Evolutionary conservation across 2,797 vertebrate species (phyloP).

Genomic region (Jordanella pulchra): DNA sequence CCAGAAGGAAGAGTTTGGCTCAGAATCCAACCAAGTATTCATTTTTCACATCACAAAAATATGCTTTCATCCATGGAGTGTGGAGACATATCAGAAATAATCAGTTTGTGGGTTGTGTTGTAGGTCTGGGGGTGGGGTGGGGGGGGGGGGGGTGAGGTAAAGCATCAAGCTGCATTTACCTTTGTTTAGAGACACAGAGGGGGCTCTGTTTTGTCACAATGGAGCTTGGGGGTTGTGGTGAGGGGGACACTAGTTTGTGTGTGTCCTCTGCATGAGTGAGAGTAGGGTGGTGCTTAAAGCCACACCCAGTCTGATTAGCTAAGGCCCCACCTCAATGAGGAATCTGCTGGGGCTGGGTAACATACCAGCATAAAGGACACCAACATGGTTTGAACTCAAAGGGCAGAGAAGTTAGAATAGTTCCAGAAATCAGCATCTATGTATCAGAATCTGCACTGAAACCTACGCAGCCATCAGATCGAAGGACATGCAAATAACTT

Average conservation of each 20-base stretch:
- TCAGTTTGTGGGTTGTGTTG: slow-evolving; percentile 4
- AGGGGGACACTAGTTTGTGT: slow-evolving; percentile 14
- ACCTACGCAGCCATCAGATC: no score
- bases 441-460: no score
- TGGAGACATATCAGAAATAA: slow-evolving; percentile 3
- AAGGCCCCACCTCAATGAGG: slow-evolving; percentile 78
- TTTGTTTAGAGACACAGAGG: slow-evolving; percentile 72
- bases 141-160: slow-evolving; percentile 56
- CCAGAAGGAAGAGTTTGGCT: fast-evolving
- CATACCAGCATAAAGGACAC: slow-evolving; percentile 53
- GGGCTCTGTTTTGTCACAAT: slow-evolving; percentile 70
- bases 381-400: slow-evolving; percentile 12
- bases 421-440: neutral
- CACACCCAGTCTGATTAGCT: slow-evolving; percentile 80
- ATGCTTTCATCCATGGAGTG: neutral
- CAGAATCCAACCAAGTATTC: neutral
- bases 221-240: slow-evolving; percentile 8
- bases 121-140: slow-evolving; percentile 3
- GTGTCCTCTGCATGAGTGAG: slow-evolving; percentile 32
- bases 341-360: slow-evolving; percentile 75
- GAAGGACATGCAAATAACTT: neutral
- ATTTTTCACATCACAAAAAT: neutral
- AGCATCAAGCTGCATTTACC: slow-evolving; percentile 52
- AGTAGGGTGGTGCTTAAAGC: slow-evolving; percentile 52
- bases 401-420: neutral